Evolutionary conservation across 2,797 vertebrate genomes (phyloP).

Genomic region (Cryptoblepharus egeriae): DNA sequence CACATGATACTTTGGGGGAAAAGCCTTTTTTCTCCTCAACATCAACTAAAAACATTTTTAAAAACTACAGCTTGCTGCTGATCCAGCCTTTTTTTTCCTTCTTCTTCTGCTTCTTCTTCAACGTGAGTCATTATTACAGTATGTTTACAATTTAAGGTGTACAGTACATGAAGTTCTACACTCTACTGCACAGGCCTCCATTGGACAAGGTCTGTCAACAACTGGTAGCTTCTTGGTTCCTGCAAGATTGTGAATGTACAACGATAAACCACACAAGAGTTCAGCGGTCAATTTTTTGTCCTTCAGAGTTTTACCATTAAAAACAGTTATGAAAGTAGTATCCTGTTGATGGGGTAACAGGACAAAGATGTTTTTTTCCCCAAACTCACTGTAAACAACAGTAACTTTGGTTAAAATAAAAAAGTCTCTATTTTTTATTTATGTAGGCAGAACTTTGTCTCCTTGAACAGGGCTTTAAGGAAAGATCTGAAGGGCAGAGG

Average conservation of each 20-base stretch:
- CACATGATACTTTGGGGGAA: constrained; percentile 98
- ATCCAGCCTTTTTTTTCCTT: constrained; percentile 83
- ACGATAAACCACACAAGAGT: constrained; percentile 90
- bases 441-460: constrained; percentile 91
- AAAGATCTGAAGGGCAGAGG: constrained; percentile 71
- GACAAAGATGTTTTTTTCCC: constrained; percentile 87
- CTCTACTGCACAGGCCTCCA: constrained; percentile 97
- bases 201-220: constrained; percentile 89
- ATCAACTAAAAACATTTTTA: constrained; percentile 99
- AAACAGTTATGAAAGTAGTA: constrained; percentile 83
- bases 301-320: constrained; percentile 85
- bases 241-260: constrained; percentile 91
- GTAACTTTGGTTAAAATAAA: constrained; percentile 99
- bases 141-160: constrained; percentile 96
- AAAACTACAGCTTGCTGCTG: constrained; percentile 94
- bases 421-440: constrained; percentile 75
- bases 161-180: constrained; percentile 97
- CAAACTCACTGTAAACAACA: constrained; percentile 99
- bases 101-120: constrained; percentile 73
- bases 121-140: constrained; percentile 97
- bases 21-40: constrained; percentile 96
- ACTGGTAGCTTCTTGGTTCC: constrained; percentile 86
- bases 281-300: constrained; percentile 88
- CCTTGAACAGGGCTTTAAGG: constrained; percentile 83
- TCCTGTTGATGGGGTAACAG: constrained; percentile 84